Evolutionary conservation across 2,113 vertebrate species (phyloP).

Genomic region (Neogale vison): DNA sequence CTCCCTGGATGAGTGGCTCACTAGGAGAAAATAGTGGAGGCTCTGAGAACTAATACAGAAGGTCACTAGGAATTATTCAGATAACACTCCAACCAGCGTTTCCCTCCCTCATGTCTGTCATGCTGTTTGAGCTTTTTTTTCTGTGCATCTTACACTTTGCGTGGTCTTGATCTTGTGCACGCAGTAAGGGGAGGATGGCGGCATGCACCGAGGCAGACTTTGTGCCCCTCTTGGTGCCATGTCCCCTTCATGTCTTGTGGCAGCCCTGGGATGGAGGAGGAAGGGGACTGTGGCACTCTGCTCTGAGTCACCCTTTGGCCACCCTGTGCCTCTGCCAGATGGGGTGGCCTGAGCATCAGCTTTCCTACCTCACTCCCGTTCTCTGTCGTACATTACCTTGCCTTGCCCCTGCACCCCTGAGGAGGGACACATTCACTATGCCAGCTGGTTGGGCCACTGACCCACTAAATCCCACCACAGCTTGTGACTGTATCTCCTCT

Average conservation of each 20-base stretch:
- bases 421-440: fast-evolving
- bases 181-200: neutral
- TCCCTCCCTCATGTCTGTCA: neutral
- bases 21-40: neutral
- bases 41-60: neutral
- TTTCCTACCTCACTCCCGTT: neutral
- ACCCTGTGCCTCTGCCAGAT: fast-evolving
- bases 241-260: neutral
- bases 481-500: no score
- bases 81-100: neutral
- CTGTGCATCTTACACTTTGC: neutral
- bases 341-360: fast-evolving
- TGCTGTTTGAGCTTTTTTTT: neutral
- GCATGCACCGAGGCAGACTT: neutral
- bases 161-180: fast-evolving
- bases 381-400: fast-evolving
- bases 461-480: fast-evolving
- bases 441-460: neutral
- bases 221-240: neutral
- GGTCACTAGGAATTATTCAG: neutral
- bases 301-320: fast-evolving
- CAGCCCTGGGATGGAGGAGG: neutral
- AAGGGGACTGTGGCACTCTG: neutral
- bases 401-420: fast-evolving
- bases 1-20: neutral